Evolutionary conservation across 1,140 invertebrate species (phyloP), one percentile per base, ranked within the genome.

Genomic region (Drosophila tani): DNA sequence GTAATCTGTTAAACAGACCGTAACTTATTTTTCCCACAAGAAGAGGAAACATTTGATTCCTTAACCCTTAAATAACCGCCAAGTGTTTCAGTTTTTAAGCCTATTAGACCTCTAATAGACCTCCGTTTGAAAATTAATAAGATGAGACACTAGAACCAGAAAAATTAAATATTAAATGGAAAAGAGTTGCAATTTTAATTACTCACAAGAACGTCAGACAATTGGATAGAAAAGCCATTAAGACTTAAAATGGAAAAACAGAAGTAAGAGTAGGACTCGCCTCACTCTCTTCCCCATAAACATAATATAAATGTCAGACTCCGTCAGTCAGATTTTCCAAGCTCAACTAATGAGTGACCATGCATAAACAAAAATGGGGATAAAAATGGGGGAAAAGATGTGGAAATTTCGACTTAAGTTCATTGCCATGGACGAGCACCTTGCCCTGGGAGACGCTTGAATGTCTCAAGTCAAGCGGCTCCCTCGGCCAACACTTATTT

Each of bases 311-410:
- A 65, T 50, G 59, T 35, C 64, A 78, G 62, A 62, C 17, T 47
- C 51, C 59, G 77, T 68, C 82, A 77, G 67, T 56, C 83, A 66
- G 67, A 67, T 76, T 78, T 76, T 78, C 78, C 73, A 73, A 64
- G 78, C 81, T 86, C 78, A 85, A 90, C 85, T 90, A 85, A 90
- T 90, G 85, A 90, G 81, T 90, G 85, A 79, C 74, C 78, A 80
- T 75, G 70, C 77, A 75, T 80, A 80, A 69, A 80, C 64, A 75
- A 35, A 74, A 68, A 46, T 68, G 17, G 41, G 38, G 35, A 80
- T 59, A 75, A 35, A 74, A 68, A 46, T 68, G 17, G 41, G 38
- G 41, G 32, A 41, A 71, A 59, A 49, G 17, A 24, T 5, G 14
- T 14, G 32, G 35, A 40, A 65, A 32, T 63, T 79, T 47, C 45